Conservation (phyloP, 2,797 vertebrate species). For the Enoplosus armatus region DNA sequence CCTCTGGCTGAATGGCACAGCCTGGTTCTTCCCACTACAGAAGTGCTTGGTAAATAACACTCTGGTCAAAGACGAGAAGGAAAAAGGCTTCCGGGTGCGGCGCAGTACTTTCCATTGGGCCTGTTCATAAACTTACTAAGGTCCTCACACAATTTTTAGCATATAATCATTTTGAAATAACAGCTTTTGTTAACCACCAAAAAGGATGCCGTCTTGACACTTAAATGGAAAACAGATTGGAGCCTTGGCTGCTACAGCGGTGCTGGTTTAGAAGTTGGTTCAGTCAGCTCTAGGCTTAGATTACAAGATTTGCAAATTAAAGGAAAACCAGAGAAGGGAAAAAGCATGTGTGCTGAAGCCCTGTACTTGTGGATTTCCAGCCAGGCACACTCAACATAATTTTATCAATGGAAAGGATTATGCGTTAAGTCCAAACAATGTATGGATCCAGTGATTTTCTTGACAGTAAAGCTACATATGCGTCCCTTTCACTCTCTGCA, state of each 20-base stretch:
- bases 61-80: conserved; percentile 76
- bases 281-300: conserved; percentile 94
- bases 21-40: conserved; percentile 70
- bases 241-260: conserved; percentile 88
- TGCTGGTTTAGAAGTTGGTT: conserved; percentile 92
- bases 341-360: conserved; percentile 88
- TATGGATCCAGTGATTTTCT: conserved; percentile 82
- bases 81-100: conserved; percentile 82
- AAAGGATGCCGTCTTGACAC: conserved; percentile 95
- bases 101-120: conserved; percentile 84
- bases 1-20: conserved; percentile 83
- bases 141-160: conserved; percentile 88
- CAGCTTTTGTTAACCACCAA: conserved; percentile 91
- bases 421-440: conserved; percentile 84
- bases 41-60: conserved; percentile 85
- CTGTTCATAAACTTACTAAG: conserved; percentile 87
- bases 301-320: conserved; percentile 99
- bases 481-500: conserved; percentile 62
- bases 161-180: conserved; percentile 94
- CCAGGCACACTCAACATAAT: conserved; percentile 80
- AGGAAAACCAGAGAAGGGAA: conserved; percentile 91
- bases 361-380: conserved; percentile 85
- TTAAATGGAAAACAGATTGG: conserved; percentile 98
- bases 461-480: conserved; percentile 76
- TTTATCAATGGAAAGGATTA: conserved; percentile 89